These are phyloP conservation scores for Scleropages formosus DNA, from an alignment of 2,797 vertebrate genomes.

Conservation along the genomic window DNA sequence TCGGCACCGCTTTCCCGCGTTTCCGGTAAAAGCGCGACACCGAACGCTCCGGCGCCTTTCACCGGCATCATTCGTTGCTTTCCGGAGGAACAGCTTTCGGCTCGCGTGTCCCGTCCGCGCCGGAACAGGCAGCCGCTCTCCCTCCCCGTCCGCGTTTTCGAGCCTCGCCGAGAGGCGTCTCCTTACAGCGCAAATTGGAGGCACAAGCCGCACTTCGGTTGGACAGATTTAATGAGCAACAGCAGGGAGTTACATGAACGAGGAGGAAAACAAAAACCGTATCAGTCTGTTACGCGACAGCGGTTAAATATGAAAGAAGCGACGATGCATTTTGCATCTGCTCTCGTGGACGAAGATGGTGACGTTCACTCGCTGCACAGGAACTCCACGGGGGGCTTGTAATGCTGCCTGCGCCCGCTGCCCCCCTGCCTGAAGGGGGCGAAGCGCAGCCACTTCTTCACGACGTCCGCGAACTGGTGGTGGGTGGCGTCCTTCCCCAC, in stretches of 20 bases:
- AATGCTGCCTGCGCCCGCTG: slow-evolving; percentile 48
- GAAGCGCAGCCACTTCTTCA: slow-evolving; percentile 61
- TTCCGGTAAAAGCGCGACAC: neutral
- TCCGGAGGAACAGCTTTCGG: no score
- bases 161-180: neutral
- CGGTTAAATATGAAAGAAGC: neutral
- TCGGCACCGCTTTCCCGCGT: no score
- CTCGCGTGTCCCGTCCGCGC: no score
- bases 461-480: slow-evolving; percentile 60
- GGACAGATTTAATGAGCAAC: slow-evolving; percentile 26
- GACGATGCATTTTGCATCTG: no score
- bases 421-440: slow-evolving; percentile 59
- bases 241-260: slow-evolving; percentile 11
- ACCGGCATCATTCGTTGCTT: neutral
- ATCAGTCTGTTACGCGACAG: neutral
- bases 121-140: no score
- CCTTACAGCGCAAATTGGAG: neutral
- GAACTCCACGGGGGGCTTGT: slow-evolving; percentile 48
- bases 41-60: neutral
- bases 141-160: no score
- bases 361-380: slow-evolving; percentile 39
- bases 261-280: neutral
- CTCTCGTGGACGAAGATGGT: neutral
- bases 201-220: neutral
- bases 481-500: slow-evolving; percentile 61